These are phyloP conservation scores for Acrossocheilus wenchowensis DNA, from an alignment of 2,797 vertebrate genomes.

Conservation along the genomic window DNA sequence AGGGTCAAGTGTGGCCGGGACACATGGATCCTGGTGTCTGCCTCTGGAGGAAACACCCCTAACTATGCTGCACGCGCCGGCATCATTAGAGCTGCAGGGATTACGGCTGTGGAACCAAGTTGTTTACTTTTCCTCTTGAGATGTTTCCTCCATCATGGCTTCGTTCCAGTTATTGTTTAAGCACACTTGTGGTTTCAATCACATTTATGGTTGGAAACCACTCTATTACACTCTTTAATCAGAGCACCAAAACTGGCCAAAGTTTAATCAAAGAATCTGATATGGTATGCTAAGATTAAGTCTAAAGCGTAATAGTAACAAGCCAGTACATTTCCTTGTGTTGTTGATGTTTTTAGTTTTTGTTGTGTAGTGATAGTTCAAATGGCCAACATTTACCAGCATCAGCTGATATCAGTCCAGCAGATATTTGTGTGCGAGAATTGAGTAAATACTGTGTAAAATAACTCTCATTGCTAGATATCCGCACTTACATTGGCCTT, in stretches of 20 bases:
- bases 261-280: not conserved
- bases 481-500: not conserved
- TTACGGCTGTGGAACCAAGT: conserved; percentile 11
- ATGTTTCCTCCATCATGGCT: not conserved
- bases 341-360: not conserved
- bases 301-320: not conserved
- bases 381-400: not conserved
- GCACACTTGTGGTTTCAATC: conserved; percentile 12
- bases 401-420: not conserved
- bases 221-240: not conserved
- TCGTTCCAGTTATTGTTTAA: not conserved
- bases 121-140: conserved; percentile 27
- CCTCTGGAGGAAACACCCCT: conserved; percentile 32
- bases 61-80: not conserved
- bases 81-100: conserved; percentile 11
- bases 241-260: not conserved
- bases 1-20: conserved; percentile 52
- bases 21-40: conserved; percentile 44
- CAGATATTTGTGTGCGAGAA: not conserved
- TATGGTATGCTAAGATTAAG: not conserved
- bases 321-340: not conserved
- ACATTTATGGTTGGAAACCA: conserved; percentile 3
- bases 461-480: not conserved
- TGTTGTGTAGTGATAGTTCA: not conserved
- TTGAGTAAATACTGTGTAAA: not conserved